Evolutionary conservation across 2,113 vertebrate species (phyloP), one percentile per base, ranked within the genome.

Genomic region (Channa argus): DNA sequence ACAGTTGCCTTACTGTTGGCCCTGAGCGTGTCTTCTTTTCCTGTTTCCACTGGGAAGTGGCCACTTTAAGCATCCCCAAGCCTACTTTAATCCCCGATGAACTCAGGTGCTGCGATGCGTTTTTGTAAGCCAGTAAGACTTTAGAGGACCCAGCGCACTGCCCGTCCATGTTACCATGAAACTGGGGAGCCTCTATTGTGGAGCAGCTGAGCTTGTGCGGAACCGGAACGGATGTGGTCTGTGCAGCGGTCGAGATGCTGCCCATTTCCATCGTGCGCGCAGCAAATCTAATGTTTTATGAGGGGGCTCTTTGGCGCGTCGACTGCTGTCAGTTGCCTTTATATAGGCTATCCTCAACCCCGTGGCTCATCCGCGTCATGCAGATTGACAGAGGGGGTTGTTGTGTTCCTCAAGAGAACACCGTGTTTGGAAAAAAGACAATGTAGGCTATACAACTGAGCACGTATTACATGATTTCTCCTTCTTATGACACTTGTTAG

Each of bases 1-100:
- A 53, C 15, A 78, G 75, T 5, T 79, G 83, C 60, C 63, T 56
- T 3, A 68, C 34, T 63, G 81, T 7, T 45, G 79, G 44, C 12
- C 60, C 72, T 36, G 88, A 55, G 33, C 81, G 69, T 47, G 80
- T 85, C 72, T 89, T 92, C 74, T 89, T 91, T 0, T 93, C 94
- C 54, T 92, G 89, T 50, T 84, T 94, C 87, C 92, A 93, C 66
- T 93, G 93, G 60, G 87, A 89, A 6, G 90, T 91, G 68, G 89
- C 90, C 60, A 92, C 76, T 77, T 93, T 92, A 0, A 94, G 79
- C 4, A 94, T 80, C 1, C 92, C 91, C 80, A 94, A 77, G 2
- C 93, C 92, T 0, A 89, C 85, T 85, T 93, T 95, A 12, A 94
- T 74, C 4, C 92, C 88, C 1, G 86, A 82, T 0, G 87, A 86